Evolutionary conservation across 2,113 vertebrate species (phyloP), one percentile per base, ranked within the genome.

Genomic region (Limnothrissa miodon): DNA sequence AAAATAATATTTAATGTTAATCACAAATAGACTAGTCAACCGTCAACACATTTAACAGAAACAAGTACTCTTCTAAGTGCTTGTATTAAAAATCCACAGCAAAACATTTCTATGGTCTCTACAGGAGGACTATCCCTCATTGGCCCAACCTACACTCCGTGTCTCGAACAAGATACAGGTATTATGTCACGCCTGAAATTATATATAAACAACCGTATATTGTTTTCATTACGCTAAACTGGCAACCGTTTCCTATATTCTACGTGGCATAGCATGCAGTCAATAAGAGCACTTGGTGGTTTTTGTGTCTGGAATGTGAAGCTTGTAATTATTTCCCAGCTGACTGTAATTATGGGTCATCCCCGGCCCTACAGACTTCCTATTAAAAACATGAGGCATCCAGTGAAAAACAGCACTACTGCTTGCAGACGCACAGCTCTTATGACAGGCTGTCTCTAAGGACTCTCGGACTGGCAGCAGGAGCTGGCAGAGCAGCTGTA

Each of bases 311-410:
- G 87, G 89, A 93, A 93, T 91, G 91, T 83, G 81, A 89, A 89
- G 85, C 91, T 90, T 91, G 90, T 90, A 92, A 93, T 94, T 93
- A 93, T 93, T 92, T 91, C 89, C 88, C 90, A 93, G 92, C 94
- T 94, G 93, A 93, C 89, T 92, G 91, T 90, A 90, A 94, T 94
- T 92, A 93, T 87, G 88, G 92, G 92, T 91, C 91, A 90, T 93
- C 90, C 86, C 85, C 74, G 62, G 90, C 88, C 83, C 89, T 85
- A 78, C 86, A 90, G 89, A 92, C 90, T 88, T 91, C 88, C 86
- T 87, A 89, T 90, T 91, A 89, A 89, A 92, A 90, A 92, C 90
- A 90, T 80, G 81, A 82, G 85, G 85, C 62, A 82, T 87, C 80
- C 56, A 80, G 74, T 59, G 53, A 85, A 83, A 87, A 85, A 83